Conservation (phyloP, 2,888 invertebrate species). For the Cactoblastis cactorum region DNA sequence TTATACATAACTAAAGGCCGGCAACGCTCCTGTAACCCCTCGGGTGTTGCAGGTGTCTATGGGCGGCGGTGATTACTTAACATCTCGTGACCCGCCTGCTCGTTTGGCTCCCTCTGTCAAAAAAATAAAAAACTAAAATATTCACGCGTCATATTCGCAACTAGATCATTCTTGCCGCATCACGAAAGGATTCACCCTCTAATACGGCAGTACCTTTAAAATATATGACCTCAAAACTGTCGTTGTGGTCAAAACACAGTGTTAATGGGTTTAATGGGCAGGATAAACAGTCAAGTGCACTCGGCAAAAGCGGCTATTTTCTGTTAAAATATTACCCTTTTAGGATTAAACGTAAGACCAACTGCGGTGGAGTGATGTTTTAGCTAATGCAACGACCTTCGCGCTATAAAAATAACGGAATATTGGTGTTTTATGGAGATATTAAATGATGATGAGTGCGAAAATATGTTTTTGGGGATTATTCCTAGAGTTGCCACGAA, state of each 20-base stretch:
- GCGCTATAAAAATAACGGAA: slow-evolving; percentile 6
- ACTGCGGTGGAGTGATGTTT: slow-evolving; percentile 42
- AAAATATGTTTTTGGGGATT: not conserved
- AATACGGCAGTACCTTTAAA: not conserved
- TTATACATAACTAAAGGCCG: too few relatives aligned
- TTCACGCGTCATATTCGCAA: too few relatives aligned
- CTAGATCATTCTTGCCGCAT: too few relatives aligned
- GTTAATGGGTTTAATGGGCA: slow-evolving; percentile 61
- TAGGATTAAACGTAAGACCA: slow-evolving; percentile 57
- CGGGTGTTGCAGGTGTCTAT: too few relatives aligned
- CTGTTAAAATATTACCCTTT: slow-evolving; percentile 72
- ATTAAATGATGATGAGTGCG: not conserved
- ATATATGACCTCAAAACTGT: slow-evolving; percentile 22
- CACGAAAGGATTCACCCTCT: too few relatives aligned
- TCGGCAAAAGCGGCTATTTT: slow-evolving; percentile 50
- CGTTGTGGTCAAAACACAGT: slow-evolving; percentile 43
- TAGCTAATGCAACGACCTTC: slow-evolving; percentile 27
- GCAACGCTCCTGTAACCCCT: too few relatives aligned
- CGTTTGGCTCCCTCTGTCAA: too few relatives aligned
- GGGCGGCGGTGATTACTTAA: too few relatives aligned
- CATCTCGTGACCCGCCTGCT: too few relatives aligned
- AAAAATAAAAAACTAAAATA: too few relatives aligned
- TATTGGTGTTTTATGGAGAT: not conserved
- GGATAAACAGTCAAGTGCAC: slow-evolving; percentile 66
- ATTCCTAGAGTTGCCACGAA: too few relatives aligned